phyloP scores from a whole-genome alignment of 1,140 invertebrate species.

The Drosophila busckii region DNA sequence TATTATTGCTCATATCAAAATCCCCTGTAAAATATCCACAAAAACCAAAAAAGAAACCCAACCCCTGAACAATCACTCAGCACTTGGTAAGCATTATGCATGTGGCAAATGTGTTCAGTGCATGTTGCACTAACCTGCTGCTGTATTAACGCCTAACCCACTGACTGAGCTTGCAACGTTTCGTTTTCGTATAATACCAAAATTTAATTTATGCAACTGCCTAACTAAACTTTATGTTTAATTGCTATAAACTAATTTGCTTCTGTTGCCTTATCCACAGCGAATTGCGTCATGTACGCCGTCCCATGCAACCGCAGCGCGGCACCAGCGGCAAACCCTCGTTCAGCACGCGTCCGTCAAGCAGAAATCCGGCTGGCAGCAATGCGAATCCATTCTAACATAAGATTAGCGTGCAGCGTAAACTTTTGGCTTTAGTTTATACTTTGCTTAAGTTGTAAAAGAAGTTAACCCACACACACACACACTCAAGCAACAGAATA shows the following conservation, averaged over 20 bases:
- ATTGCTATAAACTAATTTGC: constrained; percentile 5
- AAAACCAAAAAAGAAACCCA: too few relatives aligned
- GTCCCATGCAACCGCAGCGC: constrained; percentile 77
- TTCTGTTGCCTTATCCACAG: constrained; percentile 29
- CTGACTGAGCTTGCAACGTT: neutral
- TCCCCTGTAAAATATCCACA: constrained; percentile 8
- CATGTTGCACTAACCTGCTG: constrained; percentile 56
- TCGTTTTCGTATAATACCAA: too few relatives aligned
- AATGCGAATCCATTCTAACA: constrained; percentile 79
- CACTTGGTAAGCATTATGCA: constrained; percentile 62
- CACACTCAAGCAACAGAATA: constrained; percentile 23
- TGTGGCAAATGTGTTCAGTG: constrained; percentile 40
- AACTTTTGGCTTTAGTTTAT: constrained; percentile 79
- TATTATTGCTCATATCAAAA: constrained; percentile 8
- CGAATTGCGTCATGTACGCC: constrained; percentile 82
- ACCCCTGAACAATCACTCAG: constrained; percentile 20
- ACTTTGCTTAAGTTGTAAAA: constrained; percentile 79
- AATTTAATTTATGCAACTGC: neutral
- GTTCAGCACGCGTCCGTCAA: constrained; percentile 73
- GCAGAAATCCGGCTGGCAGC: constrained; percentile 70
- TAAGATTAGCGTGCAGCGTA: constrained; percentile 79
- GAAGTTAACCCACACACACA: neutral
- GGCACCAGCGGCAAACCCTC: constrained; percentile 75
- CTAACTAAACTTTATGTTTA: constrained; percentile 25
- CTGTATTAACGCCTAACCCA: constrained; percentile 45